A percentile compares a stretch with the other conserved stretches of the same genome.
phyloP scores from a whole-genome alignment of 64 coral and sea anemone species.

The Pocillopora damicornis region DNA sequence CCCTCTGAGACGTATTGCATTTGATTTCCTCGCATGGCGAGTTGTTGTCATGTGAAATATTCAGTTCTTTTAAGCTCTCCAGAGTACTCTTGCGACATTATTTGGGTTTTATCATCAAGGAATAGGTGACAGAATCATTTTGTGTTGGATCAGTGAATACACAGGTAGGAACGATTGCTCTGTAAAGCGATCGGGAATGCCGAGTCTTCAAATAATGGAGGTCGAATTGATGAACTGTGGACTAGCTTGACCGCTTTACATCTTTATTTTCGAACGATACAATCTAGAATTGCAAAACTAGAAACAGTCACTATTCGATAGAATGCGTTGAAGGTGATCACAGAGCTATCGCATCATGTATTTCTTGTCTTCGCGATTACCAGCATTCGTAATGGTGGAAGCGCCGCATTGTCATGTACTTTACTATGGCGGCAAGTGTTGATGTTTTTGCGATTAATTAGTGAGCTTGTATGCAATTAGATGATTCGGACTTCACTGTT shows the following conservation, averaged over 20 bases:
- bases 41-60: background rate
- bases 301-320: background rate
- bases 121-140: slow-evolving; percentile 32
- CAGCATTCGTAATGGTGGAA: background rate
- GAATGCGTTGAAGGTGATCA: too few species aligned
- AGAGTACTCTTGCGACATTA: background rate
- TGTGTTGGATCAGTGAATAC: slow-evolving; percentile 37
- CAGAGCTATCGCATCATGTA: background rate
- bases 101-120: background rate
- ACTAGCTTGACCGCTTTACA: slow-evolving; percentile 6
- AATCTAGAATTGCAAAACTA: background rate
- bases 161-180: slow-evolving; percentile 44
- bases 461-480: too few species aligned
- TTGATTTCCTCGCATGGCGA: background rate
- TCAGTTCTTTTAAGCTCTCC: background rate
- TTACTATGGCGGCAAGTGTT: background rate
- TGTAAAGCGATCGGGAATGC: slow-evolving; percentile 30
- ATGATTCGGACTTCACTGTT: too few species aligned
- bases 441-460: background rate
- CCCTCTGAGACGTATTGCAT: background rate
- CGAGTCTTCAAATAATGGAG: slow-evolving; percentile 13
- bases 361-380: background rate
- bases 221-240: slow-evolving; percentile 37
- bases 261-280: background rate
- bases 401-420: background rate